A percentile compares a stretch with the other conserved stretches of the same genome.
Conservation (phyloP, 2,797 vertebrate genomes). For the Trichosurus vulpecula region DNA sequence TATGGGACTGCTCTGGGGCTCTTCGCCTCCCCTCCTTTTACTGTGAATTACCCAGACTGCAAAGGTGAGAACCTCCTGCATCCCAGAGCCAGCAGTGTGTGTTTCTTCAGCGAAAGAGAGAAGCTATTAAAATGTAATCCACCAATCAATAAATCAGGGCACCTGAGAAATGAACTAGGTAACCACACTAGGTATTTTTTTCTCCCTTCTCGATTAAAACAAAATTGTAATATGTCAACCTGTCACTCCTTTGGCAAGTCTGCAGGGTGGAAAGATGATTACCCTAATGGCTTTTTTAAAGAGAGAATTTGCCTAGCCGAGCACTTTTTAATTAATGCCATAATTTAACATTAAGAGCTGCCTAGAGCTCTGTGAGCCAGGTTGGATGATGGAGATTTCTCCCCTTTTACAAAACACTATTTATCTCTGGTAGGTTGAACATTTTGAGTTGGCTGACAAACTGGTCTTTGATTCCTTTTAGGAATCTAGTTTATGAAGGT, state of each 20-base stretch:
- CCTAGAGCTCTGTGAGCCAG: conserved; percentile 40
- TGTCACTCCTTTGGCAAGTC: conserved; percentile 59
- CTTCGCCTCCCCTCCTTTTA: not conserved
- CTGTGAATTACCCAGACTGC: not conserved
- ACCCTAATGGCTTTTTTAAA: conserved; percentile 71
- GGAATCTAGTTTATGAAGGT: not conserved
- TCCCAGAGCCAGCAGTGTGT: not conserved
- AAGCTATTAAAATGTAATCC: conserved; percentile 71
- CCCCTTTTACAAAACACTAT: conserved; percentile 59
- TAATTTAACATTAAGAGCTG: conserved; percentile 58
- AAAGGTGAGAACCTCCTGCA: not conserved
- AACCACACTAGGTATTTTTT: not conserved
- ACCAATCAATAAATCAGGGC: conserved; percentile 80
- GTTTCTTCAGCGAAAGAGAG: not conserved
- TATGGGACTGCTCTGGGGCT: not conserved
- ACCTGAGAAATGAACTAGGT: conserved; percentile 67
- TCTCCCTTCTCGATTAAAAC: conserved; percentile 69
- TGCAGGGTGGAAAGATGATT: conserved; percentile 71
- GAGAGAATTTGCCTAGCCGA: conserved; percentile 51
- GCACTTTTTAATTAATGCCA: conserved; percentile 67
- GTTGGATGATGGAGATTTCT: conserved; percentile 37
- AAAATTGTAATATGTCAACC: conserved; percentile 71
- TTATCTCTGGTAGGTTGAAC: conserved; percentile 62
- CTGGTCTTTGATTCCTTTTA: conserved; percentile 19
- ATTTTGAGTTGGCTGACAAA: conserved; percentile 55